These are phyloP conservation scores for Campoletis sonorensis DNA, from an alignment of 1,140 invertebrate species.

Conservation along the genomic window DNA sequence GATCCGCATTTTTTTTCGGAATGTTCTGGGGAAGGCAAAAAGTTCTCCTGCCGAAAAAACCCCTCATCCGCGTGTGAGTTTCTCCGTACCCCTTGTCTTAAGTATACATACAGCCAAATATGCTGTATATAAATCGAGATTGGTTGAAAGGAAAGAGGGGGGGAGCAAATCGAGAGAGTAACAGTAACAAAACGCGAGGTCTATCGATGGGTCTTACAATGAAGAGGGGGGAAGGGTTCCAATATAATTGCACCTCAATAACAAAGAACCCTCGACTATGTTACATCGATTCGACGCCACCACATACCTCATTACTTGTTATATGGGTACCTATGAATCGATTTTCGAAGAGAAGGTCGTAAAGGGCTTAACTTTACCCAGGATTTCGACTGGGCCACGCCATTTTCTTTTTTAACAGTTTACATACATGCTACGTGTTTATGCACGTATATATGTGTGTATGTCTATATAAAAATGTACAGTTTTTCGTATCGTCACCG, in stretches of 20 bases:
- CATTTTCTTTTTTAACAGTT: neutral
- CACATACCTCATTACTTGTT: constrained; percentile 19
- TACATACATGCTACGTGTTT: neutral
- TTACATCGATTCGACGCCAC: constrained; percentile 73
- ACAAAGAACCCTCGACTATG: constrained; percentile 72
- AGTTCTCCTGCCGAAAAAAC: neutral
- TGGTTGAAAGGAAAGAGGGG: constrained; percentile 34
- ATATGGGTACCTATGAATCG: neutral
- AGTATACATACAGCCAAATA: neutral
- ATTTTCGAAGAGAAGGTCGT: neutral
- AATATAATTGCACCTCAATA: constrained; percentile 72
- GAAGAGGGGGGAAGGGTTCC: constrained; percentile 56
- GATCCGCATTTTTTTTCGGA: too few species aligned
- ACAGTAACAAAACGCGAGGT: constrained; percentile 72
- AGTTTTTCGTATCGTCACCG: constrained; percentile 28
- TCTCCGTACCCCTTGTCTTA: neutral
- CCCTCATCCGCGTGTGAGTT: neutral
- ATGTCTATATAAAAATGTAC: neutral
- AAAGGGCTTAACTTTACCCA: neutral
- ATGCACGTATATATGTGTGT: neutral
- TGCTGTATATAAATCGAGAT: constrained; percentile 7
- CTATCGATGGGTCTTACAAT: constrained; percentile 61
- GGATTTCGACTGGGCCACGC: neutral
- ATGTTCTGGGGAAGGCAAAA: neutral
- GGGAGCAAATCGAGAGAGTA: constrained; percentile 57